Base-by-base conservation (phyloP, 2,113 vertebrate genomes). In the Heterotis niloticus region DNA sequence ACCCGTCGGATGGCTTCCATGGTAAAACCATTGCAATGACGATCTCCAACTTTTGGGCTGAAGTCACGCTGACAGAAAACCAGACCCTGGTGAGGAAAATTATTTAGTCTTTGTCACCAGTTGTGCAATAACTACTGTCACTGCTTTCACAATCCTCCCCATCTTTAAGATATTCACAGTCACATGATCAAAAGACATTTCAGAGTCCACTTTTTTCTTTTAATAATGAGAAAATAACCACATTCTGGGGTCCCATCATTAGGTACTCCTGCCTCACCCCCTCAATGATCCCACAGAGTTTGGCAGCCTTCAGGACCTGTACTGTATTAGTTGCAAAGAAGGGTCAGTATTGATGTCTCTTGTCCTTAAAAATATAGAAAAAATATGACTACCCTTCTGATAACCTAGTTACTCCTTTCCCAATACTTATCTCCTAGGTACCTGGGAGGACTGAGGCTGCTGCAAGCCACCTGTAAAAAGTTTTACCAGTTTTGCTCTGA, bases 381-480 rank as follows among this genome's bases (percentile, higher is more conserved):
- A 44, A 44, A 44, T 44, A 44, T 44, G 34, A 4, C 34, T 44
- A 44, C 34, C 2, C 7, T 44, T 7, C 34, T 44, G 3, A 44
- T 44, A 7, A 44, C 34, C 34, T 44, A 44, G 34, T 7, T 44
- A 7, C 20, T 17, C n/a, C 12, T 1, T 18, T 71, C 0, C 13
- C 64, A n/a, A 29, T 59, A 0, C 72, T 81, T 9, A 4, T 70
- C 29, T 0, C 78, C 68, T 68, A 95, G 94, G 28, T 95, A 95
- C 78, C 82, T 94, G 74, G 94, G 94, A 75, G 94, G 94, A 44
- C 89, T 95, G 24, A 86, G 94, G 54, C 85, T 95, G 51, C 86
- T 95, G 26, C 94, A 95, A 86, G 93, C 93, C 0, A 94, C 94
- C 0, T 95, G 94, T 75, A 95, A 95, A 84, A 94, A 94, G 88